Conservation (phyloP, 35 echinoderm and acorn worm genomes). For the Apostichopus californicus region DNA sequence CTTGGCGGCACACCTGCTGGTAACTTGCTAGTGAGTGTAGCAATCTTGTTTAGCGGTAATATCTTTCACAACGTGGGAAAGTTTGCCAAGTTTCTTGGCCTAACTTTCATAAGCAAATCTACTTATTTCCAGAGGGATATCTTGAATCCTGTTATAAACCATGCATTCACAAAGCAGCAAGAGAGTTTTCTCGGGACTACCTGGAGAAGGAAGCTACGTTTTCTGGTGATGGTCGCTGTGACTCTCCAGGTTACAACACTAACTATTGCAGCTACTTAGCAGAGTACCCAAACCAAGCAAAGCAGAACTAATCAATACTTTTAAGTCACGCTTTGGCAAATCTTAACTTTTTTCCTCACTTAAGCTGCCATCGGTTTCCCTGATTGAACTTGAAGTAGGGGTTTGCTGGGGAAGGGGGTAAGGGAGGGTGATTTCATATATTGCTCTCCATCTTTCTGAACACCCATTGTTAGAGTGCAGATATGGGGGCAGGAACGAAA, state of each 20-base stretch:
- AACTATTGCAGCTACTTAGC: slow-evolving; percentile 66
- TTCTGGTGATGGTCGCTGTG: background rate
- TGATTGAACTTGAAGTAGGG: too few relatives aligned
- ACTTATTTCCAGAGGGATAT: slow-evolving; percentile 20
- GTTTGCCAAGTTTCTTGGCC: slow-evolving; percentile 17
- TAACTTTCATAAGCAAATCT: slow-evolving; percentile 39
- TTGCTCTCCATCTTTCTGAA: too few relatives aligned
- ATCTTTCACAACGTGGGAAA: slow-evolving; percentile 6
- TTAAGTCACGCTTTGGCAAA: background rate
- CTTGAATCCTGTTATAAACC: background rate
- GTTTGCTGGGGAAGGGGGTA: too few relatives aligned
- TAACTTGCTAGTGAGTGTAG: slow-evolving; percentile 56
- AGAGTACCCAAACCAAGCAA: background rate
- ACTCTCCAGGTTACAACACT: slow-evolving; percentile 51
- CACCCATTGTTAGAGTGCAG: too few relatives aligned
- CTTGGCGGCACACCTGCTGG: slow-evolving; percentile 45
- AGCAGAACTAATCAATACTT: background rate
- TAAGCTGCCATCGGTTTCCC: too few relatives aligned
- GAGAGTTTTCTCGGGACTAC: background rate
- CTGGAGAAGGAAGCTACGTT: slow-evolving; percentile 58
- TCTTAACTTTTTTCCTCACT: too few relatives aligned
- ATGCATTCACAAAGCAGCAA: background rate
- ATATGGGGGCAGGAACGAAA: too few relatives aligned
- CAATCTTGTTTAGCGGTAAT: slow-evolving; percentile 66
- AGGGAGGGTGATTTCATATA: too few relatives aligned